These are phyloP conservation scores for Melolontha melolontha DNA, from an alignment of 2,888 invertebrate genomes.

Conservation along the genomic window DNA sequence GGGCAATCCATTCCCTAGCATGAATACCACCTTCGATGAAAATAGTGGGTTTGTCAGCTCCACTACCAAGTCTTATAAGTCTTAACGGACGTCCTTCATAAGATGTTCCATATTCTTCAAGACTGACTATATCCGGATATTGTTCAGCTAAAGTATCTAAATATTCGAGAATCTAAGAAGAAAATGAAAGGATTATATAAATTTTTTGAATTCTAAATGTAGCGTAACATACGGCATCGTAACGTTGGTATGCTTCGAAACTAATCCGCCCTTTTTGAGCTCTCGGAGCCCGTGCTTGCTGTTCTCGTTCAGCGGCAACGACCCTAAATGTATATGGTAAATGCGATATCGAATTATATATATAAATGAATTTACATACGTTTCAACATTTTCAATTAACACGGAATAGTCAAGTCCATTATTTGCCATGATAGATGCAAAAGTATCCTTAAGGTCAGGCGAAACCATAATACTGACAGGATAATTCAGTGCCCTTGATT, in stretches of 20 bases:
- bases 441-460: slow-evolving; percentile 21
- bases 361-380: slow-evolving; percentile 17
- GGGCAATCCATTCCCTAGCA: slow-evolving; percentile 80
- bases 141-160: slow-evolving; percentile 64
- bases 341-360: slow-evolving; percentile 65
- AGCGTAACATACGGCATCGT: slow-evolving; percentile 54
- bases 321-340: slow-evolving; percentile 10
- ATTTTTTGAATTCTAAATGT: background rate
- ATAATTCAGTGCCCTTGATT: slow-evolving; percentile 2
- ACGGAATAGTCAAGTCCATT: slow-evolving; percentile 62
- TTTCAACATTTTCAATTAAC: slow-evolving; percentile 32
- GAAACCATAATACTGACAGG: slow-evolving; percentile 33
- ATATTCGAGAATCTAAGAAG: slow-evolving; percentile 60
- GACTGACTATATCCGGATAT: slow-evolving; percentile 62
- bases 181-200: background rate
- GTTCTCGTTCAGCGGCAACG: slow-evolving; percentile 39
- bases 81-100: slow-evolving; percentile 64
- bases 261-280: slow-evolving; percentile 60
- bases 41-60: slow-evolving; percentile 69
- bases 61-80: slow-evolving; percentile 73
- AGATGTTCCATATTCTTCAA: slow-evolving; percentile 70
- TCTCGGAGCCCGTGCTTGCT: slow-evolving; percentile 54
- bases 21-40: slow-evolving; percentile 74
- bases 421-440: slow-evolving; percentile 56
- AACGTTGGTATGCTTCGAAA: slow-evolving; percentile 66